Conservation (phyloP, 2,797 vertebrate species). For the Lepilemur septentrionalis region DNA sequence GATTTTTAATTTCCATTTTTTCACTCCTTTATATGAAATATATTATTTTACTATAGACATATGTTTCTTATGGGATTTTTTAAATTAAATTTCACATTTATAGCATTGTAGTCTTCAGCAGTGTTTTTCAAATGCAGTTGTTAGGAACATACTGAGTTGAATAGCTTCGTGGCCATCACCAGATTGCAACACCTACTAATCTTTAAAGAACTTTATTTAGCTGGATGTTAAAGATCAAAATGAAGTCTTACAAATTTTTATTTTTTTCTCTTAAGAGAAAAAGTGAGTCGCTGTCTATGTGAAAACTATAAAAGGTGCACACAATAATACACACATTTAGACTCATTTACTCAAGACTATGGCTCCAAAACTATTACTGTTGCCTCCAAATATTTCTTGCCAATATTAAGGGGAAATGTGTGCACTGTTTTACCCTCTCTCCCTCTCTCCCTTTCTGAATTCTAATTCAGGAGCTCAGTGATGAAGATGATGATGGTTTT, state of each 20-base stretch:
- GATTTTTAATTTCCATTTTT: background rate
- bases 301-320: background rate
- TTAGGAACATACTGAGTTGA: background rate
- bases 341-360: background rate
- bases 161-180: background rate
- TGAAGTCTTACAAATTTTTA: background rate
- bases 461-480: background rate
- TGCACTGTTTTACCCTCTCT: background rate
- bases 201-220: slow-evolving; percentile 16
- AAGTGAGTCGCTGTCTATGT: background rate
- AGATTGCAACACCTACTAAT: background rate
- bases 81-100: background rate
- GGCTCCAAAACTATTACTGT: background rate
- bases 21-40: background rate
- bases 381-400: background rate
- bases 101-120: background rate
- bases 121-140: background rate
- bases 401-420: background rate
- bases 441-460: background rate
- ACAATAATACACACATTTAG: background rate
- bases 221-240: background rate
- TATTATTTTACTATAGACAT: background rate
- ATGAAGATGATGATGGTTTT: background rate
- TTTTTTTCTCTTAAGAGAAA: background rate
- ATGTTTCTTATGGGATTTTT: background rate